phyloP scores from a whole-genome alignment of 1,140 invertebrate genomes.

The Aphis craccivora region DNA sequence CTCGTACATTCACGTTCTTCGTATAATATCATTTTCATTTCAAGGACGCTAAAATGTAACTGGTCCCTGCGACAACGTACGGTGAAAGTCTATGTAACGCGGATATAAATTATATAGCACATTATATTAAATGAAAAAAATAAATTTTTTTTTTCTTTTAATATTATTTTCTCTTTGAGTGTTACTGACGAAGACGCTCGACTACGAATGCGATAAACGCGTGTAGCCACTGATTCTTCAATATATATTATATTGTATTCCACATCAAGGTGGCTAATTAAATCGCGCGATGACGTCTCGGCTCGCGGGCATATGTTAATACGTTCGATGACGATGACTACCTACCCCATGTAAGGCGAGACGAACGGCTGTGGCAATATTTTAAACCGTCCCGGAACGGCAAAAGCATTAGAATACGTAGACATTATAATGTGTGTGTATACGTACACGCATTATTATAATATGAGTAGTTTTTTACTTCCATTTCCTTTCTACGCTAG shows the following conservation, averaged over 20 bases:
- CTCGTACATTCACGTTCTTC: not conserved
- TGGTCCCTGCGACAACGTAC: not conserved
- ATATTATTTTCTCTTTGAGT: too few species aligned
- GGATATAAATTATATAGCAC: not conserved
- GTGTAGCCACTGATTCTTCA: not conserved
- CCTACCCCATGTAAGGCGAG: constrained; percentile 21
- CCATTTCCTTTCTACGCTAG: not conserved
- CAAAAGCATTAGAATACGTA: constrained; percentile 29
- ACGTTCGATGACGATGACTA: not conserved
- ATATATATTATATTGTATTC: not conserved
- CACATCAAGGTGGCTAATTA: constrained; percentile 38
- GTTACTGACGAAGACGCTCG: not conserved
- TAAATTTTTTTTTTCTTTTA: not conserved
- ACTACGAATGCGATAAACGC: not conserved
- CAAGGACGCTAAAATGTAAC: not conserved
- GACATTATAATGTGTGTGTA: not conserved
- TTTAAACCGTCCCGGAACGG: constrained; percentile 41
- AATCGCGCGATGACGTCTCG: constrained; percentile 27
- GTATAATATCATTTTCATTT: not conserved
- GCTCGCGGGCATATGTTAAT: not conserved
- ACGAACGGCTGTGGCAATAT: constrained; percentile 1
- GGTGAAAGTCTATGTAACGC: not conserved
- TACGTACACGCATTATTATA: constrained; percentile 21
- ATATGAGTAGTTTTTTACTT: not conserved
- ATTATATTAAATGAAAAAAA: not conserved